Evolutionary conservation across 1,140 invertebrate species (phyloP), one percentile per base, ranked within the genome.

Genomic region (Drusus annulatus): DNA sequence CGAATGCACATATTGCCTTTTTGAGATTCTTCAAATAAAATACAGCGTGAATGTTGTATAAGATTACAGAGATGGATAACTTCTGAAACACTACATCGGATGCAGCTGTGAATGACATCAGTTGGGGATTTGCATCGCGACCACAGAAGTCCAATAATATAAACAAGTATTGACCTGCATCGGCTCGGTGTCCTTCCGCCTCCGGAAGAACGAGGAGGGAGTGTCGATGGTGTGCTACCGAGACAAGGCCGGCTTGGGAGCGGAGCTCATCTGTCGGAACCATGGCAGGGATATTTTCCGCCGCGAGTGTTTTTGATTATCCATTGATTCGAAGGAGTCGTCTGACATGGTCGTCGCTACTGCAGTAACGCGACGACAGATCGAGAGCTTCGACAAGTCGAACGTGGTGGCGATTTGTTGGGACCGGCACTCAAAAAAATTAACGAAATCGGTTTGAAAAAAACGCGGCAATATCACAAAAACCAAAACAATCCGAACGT

Each of bases 181-280:
- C 6, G 58, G 58, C 2, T 77, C 58, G 7, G 28, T 10, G 13
- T 65, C 31, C 60, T 60, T 77, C 60, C 45, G 23, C 8, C 31
- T 17, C 31, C 36, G 19, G 60, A 63, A 65, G 90, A 95, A 95
- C 54, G 94, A 95, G 85, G 94, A 92, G 83, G 95, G 95, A 79
- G 95, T 95, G 90, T 97, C 96, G 90, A 97, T 96, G 87, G 96
- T 97, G 85, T 96, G 95, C 87, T 97, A 95, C 21, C 95, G 92
- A 51, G 94, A 92, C 28, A 96, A 91, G 51, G 91, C 90, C 77
- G 93, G 92, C 85, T 95, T 94, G 45, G 92, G 90, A 81, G 92
- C 90, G 84, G 91, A 91, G 79, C 94, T 92, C 36, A 94, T 96
- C 77, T 91, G 92, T 62, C 95, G 91, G 88, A 96, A 96, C 96